These are phyloP conservation scores for Napeogenes inachia DNA, from an alignment of 2,888 invertebrate genomes.

Conservation along the genomic window DNA sequence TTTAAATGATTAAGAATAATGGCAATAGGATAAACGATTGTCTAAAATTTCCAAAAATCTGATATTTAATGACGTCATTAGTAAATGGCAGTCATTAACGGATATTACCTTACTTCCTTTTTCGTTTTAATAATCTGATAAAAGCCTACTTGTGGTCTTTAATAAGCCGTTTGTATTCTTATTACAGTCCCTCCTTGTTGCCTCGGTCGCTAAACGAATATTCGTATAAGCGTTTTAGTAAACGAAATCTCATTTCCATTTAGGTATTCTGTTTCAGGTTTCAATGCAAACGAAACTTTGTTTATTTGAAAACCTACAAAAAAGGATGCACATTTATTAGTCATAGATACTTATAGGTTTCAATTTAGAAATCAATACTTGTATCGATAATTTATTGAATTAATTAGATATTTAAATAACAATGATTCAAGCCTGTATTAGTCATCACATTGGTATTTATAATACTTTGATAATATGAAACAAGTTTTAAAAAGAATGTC, in stretches of 20 bases:
- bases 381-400: too few relatives aligned
- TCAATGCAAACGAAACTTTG: neutral
- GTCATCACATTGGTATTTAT: slow-evolving; percentile 2
- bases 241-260: neutral
- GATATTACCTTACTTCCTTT: neutral
- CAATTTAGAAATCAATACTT: too few relatives aligned
- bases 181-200: slow-evolving; percentile 2
- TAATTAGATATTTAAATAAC: too few relatives aligned
- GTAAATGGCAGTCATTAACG: neutral
- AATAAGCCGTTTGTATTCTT: slow-evolving; percentile 7
- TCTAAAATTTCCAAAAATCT: too few relatives aligned
- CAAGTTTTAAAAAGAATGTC: neutral
- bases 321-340: too few relatives aligned
- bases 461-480: neutral
- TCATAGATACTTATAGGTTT: too few relatives aligned
- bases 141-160: slow-evolving; percentile 1
- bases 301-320: too few relatives aligned
- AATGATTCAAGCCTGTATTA: slow-evolving; percentile 1
- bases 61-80: neutral
- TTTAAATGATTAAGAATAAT: too few relatives aligned
- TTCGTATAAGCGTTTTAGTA: slow-evolving; percentile 2
- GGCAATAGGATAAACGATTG: too few relatives aligned
- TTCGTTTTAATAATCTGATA: slow-evolving; percentile 3
- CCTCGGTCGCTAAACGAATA: slow-evolving; percentile 4
- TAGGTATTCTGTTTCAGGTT: neutral